Percentiles rank a stretch among this genome's conserved stretches.
These are phyloP conservation scores for Polydrusus tereticollis DNA, from an alignment of 2,888 invertebrate genomes.

Conservation along the genomic window DNA sequence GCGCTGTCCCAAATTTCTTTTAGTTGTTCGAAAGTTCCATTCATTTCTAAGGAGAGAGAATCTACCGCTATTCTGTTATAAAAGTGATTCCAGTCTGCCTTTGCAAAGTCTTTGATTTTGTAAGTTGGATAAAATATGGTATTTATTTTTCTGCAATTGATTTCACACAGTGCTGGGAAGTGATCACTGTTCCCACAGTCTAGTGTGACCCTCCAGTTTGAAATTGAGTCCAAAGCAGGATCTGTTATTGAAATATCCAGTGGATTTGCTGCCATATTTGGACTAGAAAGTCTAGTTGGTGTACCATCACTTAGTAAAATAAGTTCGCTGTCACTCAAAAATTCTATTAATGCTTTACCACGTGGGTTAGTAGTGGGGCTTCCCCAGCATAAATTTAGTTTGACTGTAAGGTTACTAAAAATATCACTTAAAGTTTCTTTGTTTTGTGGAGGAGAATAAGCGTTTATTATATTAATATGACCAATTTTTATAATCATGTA, in stretches of 20 bases:
- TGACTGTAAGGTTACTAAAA: background rate
- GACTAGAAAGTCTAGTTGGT: constrained; percentile 3
- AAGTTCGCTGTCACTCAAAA: background rate
- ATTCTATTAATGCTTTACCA: background rate
- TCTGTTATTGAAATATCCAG: constrained; percentile 24
- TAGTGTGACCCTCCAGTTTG: background rate
- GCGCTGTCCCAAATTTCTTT: background rate
- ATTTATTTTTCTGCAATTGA: background rate
- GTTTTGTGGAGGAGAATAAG: background rate
- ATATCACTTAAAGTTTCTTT: background rate
- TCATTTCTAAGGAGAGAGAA: background rate
- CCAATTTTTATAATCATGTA: constrained; percentile 1
- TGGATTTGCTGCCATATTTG: background rate
- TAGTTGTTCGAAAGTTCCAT: background rate
- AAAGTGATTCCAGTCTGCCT: constrained; percentile 1
- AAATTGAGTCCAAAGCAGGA: background rate
- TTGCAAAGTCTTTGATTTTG: background rate
- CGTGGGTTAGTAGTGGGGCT: background rate
- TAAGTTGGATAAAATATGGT: background rate
- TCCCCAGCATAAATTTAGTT: background rate
- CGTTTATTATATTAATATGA: background rate
- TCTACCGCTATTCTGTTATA: background rate
- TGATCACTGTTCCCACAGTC: constrained; percentile 2
- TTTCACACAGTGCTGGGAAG: background rate
- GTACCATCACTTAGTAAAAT: constrained; percentile 25